Conservation (phyloP, 2,113 vertebrate species). For the Corvus hawaiiensis region DNA sequence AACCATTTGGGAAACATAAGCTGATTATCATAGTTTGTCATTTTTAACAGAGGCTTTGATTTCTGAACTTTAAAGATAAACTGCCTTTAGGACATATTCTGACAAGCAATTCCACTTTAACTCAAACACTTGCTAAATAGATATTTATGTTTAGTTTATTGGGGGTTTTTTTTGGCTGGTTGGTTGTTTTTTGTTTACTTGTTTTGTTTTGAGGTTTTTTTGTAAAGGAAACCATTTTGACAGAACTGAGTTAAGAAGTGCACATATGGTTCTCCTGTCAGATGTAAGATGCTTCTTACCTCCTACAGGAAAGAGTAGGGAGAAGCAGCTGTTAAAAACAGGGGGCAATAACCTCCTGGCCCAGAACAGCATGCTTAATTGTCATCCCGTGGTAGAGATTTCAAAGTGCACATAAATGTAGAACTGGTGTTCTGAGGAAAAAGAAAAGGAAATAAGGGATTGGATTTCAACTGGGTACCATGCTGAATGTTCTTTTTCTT, state of each 20-base stretch:
- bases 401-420: background rate
- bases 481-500: background rate
- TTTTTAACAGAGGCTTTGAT: background rate
- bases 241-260: background rate
- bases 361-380: background rate
- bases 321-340: background rate
- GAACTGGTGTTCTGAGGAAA: background rate
- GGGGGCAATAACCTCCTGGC: background rate
- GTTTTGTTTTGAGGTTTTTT: too few relatives aligned
- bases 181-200: background rate
- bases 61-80: background rate
- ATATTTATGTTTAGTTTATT: background rate
- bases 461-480: background rate
- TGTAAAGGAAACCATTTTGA: background rate
- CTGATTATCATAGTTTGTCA: background rate
- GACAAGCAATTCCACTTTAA: background rate
- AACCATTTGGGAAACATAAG: background rate
- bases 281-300: background rate
- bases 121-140: background rate
- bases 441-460: background rate
- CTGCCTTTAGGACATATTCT: background rate
- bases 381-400: background rate
- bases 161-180: background rate
- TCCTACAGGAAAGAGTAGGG: background rate
- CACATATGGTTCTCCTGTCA: background rate